Conservation (phyloP, 2,888 invertebrate species). For the Oxystoma pomonae region DNA sequence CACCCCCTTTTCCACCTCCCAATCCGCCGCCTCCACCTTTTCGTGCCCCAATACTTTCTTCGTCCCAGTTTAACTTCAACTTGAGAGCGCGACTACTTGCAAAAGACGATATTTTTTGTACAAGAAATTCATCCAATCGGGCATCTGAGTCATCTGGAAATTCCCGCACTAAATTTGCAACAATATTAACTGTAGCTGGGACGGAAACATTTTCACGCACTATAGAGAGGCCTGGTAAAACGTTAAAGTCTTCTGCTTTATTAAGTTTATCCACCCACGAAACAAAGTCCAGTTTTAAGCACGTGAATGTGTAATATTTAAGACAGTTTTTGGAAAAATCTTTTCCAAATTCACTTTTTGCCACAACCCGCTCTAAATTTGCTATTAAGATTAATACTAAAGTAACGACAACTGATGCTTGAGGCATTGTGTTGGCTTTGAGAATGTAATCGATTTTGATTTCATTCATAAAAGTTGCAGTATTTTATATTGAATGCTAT, state of each 20-base stretch:
- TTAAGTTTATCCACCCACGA: constrained; percentile 68
- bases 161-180: constrained; percentile 66
- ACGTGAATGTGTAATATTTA: constrained; percentile 61
- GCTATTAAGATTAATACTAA: not conserved
- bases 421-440: not conserved
- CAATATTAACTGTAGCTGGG: constrained; percentile 59
- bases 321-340: constrained; percentile 49
- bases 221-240: constrained; percentile 68
- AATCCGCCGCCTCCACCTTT: constrained; percentile 18
- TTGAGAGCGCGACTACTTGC: constrained; percentile 67
- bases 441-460: not conserved
- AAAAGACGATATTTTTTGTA: constrained; percentile 64
- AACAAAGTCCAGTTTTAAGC: constrained; percentile 69
- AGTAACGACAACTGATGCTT: not conserved
- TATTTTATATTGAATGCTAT: not conserved
- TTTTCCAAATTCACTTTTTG: constrained; percentile 25
- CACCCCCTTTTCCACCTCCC: constrained; percentile 32
- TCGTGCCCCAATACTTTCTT: constrained; percentile 20
- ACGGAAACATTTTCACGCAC: constrained; percentile 54
- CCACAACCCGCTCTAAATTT: too few relatives aligned
- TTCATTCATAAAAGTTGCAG: not conserved
- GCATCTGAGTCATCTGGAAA: constrained; percentile 70
- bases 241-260: constrained; percentile 60
- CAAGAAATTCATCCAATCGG: constrained; percentile 65
- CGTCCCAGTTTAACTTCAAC: constrained; percentile 54